Conservation (phyloP, 2,113 vertebrate species). For the Pipra filicauda region DNA sequence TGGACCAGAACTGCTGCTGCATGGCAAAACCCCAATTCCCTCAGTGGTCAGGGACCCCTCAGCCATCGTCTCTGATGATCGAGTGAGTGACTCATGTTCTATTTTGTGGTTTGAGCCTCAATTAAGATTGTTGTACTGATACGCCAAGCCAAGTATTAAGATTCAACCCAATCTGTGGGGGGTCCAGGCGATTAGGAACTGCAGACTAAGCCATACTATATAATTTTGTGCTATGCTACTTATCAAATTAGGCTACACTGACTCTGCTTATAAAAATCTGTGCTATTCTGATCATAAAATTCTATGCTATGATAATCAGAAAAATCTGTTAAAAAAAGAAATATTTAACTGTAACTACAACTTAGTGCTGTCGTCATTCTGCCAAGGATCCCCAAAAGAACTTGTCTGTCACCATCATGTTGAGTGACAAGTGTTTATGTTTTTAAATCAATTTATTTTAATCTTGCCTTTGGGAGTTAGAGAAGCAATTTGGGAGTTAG, state of each 20-base stretch:
- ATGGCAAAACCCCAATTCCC: background rate
- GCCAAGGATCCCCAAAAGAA: background rate
- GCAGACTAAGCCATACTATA: background rate
- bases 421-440: background rate
- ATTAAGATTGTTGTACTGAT: background rate
- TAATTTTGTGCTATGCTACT: fast-evolving
- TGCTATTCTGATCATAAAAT: background rate
- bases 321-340: background rate
- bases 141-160: background rate
- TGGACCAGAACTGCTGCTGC: background rate
- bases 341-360: background rate
- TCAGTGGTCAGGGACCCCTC: fast-evolving
- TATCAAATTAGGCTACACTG: background rate
- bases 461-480: background rate
- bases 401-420: background rate
- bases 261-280: background rate
- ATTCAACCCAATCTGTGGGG: background rate
- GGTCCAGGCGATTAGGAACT: background rate
- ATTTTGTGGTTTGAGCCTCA: background rate
- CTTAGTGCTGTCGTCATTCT: background rate
- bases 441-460: background rate
- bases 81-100: background rate
- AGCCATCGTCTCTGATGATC: fast-evolving
- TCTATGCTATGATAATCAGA: background rate
- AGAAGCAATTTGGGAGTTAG: background rate